Base-by-base conservation (phyloP, 2,888 invertebrate species). In the Drosophila incognita region DNA sequence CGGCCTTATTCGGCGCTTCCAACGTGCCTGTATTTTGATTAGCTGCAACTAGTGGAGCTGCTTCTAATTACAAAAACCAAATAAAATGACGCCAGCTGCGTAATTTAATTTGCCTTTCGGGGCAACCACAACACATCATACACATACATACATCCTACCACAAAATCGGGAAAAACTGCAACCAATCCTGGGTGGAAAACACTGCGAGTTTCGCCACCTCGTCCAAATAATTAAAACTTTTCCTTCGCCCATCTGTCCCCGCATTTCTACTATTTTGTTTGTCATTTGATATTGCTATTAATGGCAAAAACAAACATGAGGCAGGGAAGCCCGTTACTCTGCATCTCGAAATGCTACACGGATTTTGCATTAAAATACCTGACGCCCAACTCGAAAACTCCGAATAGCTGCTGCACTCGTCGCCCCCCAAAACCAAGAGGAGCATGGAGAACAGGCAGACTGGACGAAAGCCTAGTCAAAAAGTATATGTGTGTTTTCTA, bases 221-320 rank as follows among this genome's bases (percentile, higher is more conserved):
- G 63, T 76, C 78, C 77, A 83, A 85, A 87, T 85, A 83, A 86
- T 86, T 86, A 86, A 87, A 86, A 87, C 76, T 87, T 87, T 66
- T 65, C 65, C 74, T 74, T 76, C 49, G 35, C 42, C 67, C 48
- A 49, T 27, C 21, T 59, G 46, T 40, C 38, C 68, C 52, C 68
- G 60, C 63, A 42, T 62, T 69, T 70, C 60, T 64, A 59, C 40
- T 49, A 70, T 75, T 78, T 81, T 83, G 87, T 77, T 84, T 87
- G 72, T 76, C 80, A 71, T 74, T 84, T 84, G 78, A 87, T 79
- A 81, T 89, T 89, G 82, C 84, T 79, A 82, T 81, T 84, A 87
- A 87, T 76, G 76, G 79, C 71, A 76, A 84, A 87, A 83, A 83
- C 81, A 83, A 82, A 61, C 64, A 56, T 24, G 70, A 70, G 81